Base-by-base conservation (phyloP, 2,888 invertebrate species). In the Calameuta pallipes region DNA sequence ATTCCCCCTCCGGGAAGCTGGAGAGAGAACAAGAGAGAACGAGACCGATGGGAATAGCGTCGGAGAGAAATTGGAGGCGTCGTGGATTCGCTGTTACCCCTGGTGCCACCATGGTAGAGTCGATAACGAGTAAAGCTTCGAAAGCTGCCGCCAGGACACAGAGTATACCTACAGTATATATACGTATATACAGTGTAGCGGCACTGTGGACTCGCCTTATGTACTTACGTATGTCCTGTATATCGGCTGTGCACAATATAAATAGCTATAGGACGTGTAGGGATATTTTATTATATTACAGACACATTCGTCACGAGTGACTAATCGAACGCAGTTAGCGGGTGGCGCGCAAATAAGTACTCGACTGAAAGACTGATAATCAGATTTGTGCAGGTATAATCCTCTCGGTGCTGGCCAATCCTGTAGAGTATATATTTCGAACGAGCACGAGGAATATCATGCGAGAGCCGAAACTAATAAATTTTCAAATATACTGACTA, bases 21-120 rank as follows among this genome's bases (percentile, higher is more conserved):
- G 70, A 23, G 70, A 34, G 70, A 69, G 69, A 69, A 33, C 13
- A 69, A 68, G 76, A 56, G 76, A 41, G 76, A 41, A 74, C 9
- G 56, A 74, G 74, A 36, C 30, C 74, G 36, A 36, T 31, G 34
- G 71, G 56, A 56, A 23, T 56, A 56, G 9, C 56, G 56, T 56
- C 2, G 23, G 56, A 56, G 56, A 56, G 56, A 56, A 56, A 56
- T 56, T 56, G 23, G 23, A 56, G 23, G 56, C 56, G 56, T 56
- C 56, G 56, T 56, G 56, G 56, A 56, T 56, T 56, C 56, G 23
- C 56, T 56, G 56, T 9, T 23, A 9, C 23, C 6, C 23, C 56
- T 23, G 56, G 23, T 23, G 23, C 9, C 56, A 15, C 56, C 23
- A 1, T 56, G 56, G 56, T 56, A 56, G 56, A 56, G 56, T 56